Evolutionary conservation across 2,797 vertebrate genomes (phyloP).

Genomic region (Spheniscus humboldti): DNA sequence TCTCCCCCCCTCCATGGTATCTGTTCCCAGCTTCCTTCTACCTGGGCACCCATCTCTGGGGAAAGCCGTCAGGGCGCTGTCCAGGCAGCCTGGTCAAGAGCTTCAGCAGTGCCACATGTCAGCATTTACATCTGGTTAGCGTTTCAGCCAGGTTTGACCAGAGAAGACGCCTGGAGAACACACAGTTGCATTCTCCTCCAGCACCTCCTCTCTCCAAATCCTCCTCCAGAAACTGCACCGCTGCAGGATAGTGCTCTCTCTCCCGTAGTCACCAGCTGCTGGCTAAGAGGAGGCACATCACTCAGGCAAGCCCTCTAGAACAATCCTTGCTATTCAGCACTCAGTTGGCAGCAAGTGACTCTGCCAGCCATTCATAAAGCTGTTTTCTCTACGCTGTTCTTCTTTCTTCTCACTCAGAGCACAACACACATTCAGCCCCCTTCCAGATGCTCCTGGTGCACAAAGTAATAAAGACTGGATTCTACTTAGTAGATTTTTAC

Average conservation of each 20-base stretch:
- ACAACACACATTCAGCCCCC: not conserved
- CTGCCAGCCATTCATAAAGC: not conserved
- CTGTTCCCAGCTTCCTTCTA: not conserved
- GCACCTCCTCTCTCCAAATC: not conserved
- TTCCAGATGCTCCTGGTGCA: not conserved
- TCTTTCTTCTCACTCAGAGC: not conserved
- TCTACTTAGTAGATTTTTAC: not conserved
- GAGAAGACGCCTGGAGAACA: not conserved
- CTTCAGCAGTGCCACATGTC: not conserved
- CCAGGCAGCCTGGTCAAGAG: not conserved
- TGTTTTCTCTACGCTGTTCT: not conserved
- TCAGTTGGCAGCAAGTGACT: not conserved
- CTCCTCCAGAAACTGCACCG: not conserved
- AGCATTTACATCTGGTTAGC: not conserved
- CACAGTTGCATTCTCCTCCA: fast-evolving
- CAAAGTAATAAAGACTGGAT: not conserved
- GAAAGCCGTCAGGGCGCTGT: no score
- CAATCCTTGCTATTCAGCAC: not conserved
- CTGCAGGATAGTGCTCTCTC: fast-evolving
- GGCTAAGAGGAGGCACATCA: not conserved
- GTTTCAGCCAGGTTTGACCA: not conserved
- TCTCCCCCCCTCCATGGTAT: no score
- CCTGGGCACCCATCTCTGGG: not conserved
- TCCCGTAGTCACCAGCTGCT: not conserved
- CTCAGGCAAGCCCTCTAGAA: not conserved